phyloP scores from a whole-genome alignment of 2,797 vertebrate species.

The Chaetodon trifasciatus region DNA sequence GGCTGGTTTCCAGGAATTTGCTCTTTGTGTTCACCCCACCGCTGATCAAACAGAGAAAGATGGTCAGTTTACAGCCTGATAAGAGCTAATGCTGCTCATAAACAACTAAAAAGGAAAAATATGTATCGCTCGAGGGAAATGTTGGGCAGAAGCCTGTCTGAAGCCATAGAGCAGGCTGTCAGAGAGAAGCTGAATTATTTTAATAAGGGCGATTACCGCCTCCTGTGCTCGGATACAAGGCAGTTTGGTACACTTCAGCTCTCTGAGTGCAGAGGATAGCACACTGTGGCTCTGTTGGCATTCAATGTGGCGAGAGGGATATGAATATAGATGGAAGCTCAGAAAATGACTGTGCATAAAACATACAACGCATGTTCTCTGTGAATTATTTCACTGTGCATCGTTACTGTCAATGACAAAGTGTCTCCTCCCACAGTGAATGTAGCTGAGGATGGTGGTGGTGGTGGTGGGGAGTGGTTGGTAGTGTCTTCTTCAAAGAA shows the following conservation, averaged over 20 bases:
- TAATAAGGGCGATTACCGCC: slow-evolving; percentile 55
- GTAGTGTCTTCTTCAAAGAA: slow-evolving; percentile 44
- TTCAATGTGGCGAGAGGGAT: slow-evolving; percentile 32
- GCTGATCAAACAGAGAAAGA: slow-evolving; percentile 34
- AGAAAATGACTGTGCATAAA: slow-evolving; percentile 24
- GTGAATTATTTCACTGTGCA: slow-evolving; percentile 35
- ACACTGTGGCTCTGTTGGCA: slow-evolving; percentile 25
- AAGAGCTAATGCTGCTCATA: slow-evolving; percentile 17
- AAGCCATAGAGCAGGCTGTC: slow-evolving; percentile 35
- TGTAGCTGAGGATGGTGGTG: slow-evolving; percentile 45
- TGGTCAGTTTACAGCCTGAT: slow-evolving; percentile 29
- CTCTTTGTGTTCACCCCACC: slow-evolving; percentile 34
- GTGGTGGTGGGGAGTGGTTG: slow-evolving; percentile 12
- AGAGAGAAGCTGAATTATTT: slow-evolving; percentile 58
- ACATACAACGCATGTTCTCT: slow-evolving; percentile 3
- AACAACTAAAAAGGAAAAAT: slow-evolving; percentile 8
- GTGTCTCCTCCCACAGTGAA: slow-evolving; percentile 33
- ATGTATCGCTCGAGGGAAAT: slow-evolving; percentile 6
- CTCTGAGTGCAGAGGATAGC: slow-evolving; percentile 12
- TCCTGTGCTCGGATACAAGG: slow-evolving; percentile 41
- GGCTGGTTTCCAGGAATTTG: slow-evolving; percentile 48
- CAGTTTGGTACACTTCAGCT: slow-evolving; percentile 33
- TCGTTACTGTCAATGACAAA: slow-evolving; percentile 30
- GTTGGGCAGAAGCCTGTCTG: slow-evolving; percentile 30
- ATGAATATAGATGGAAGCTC: slow-evolving; percentile 47